These are phyloP conservation scores for Rhinolophus ferrumequinum DNA, from an alignment of 2,113 vertebrate genomes.

Conservation along the genomic window DNA sequence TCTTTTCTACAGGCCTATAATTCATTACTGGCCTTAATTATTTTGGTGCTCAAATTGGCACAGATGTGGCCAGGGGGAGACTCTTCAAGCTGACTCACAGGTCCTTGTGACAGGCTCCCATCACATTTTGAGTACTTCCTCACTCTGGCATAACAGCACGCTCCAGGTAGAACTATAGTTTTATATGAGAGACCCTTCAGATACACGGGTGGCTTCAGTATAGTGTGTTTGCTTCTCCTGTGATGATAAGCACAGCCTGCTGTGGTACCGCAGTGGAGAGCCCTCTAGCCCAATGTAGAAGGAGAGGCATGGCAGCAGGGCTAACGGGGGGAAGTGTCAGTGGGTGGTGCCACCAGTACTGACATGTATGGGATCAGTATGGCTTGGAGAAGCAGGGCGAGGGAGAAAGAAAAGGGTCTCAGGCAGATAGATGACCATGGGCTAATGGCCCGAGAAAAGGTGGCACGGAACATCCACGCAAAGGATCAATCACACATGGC, in stretches of 20 bases:
- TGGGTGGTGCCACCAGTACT: neutral
- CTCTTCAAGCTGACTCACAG: neutral
- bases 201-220: neutral
- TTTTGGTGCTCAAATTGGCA: slow-evolving; percentile 18
- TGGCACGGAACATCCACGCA: neutral
- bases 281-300: neutral
- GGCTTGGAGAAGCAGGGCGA: neutral
- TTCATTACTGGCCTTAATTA: slow-evolving; percentile 28
- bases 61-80: neutral
- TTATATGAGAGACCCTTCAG: neutral
- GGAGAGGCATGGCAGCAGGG: neutral
- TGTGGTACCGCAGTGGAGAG: neutral
- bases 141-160: neutral
- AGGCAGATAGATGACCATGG: neutral
- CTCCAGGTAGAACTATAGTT: neutral
- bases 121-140: slow-evolving; percentile 38
- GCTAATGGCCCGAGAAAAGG: neutral
- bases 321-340: neutral
- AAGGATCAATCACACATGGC: neutral
- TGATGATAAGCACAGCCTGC: neutral
- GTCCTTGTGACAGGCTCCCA: neutral
- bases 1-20: neutral
- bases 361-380: neutral
- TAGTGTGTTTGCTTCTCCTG: neutral
- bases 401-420: neutral